Evolutionary conservation across 2,888 invertebrate species (phyloP).

Genomic region (Athalia cordata): DNA sequence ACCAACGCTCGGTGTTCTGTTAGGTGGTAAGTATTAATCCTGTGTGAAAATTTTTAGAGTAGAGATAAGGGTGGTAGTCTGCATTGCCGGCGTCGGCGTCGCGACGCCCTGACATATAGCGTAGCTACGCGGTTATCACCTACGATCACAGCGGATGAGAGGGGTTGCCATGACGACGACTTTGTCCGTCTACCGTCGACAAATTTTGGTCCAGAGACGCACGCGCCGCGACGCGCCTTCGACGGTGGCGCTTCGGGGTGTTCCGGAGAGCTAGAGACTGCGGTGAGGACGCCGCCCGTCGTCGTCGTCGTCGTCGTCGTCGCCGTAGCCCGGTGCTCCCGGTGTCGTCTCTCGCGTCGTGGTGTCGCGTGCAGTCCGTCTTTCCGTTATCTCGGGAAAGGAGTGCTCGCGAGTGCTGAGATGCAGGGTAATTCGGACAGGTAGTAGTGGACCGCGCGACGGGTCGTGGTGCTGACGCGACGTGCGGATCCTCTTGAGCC

Average conservation of each 20-base stretch:
- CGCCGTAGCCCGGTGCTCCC: constrained; percentile 44
- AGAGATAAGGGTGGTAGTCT: constrained; percentile 1
- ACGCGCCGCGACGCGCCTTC: constrained; percentile 42
- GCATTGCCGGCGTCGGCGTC: constrained; percentile 39
- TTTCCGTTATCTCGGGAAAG: constrained; percentile 42
- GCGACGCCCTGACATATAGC: background rate
- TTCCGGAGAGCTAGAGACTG: constrained; percentile 53
- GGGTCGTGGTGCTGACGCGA: constrained; percentile 33
- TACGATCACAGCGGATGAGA: constrained; percentile 20
- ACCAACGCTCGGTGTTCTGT: constrained; percentile 32
- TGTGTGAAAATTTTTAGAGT: background rate
- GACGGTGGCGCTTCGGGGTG: constrained; percentile 40
- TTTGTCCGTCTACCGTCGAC: constrained; percentile 32
- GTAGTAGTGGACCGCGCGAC: constrained; percentile 29
- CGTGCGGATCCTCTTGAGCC: constrained; percentile 30
- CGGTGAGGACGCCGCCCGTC: constrained; percentile 58
- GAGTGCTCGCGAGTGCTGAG: constrained; percentile 43
- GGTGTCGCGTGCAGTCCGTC: constrained; percentile 30
- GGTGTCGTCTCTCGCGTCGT: constrained; percentile 44
- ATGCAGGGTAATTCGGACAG: constrained; percentile 30
- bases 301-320: constrained; percentile 51
- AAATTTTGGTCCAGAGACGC: constrained; percentile 36
- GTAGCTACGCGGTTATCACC: constrained; percentile 15
- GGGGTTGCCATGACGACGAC: constrained; percentile 46
- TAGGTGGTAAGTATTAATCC: constrained; percentile 27